Conservation (phyloP, 2,888 invertebrate genomes). For the Erebia epiphron region DNA sequence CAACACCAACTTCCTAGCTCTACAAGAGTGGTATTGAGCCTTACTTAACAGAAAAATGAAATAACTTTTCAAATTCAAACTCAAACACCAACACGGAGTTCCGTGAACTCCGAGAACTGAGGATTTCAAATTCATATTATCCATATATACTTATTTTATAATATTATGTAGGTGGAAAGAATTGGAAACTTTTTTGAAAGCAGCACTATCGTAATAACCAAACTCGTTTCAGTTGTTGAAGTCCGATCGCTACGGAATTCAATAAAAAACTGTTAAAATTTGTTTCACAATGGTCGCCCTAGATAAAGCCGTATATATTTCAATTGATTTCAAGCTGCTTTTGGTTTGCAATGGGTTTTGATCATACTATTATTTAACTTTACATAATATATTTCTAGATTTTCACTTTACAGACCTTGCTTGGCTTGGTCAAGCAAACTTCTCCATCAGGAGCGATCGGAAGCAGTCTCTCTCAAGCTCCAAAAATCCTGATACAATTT, state of each 20-base stretch:
- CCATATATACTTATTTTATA: too few species aligned
- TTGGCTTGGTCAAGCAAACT: too few species aligned
- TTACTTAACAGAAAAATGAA: too few species aligned
- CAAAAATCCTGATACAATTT: too few species aligned
- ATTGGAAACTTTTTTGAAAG: conserved; percentile 1
- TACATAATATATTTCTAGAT: background rate
- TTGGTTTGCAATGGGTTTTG: conserved; percentile 3
- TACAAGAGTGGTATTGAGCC: too few species aligned
- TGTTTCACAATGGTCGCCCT: conserved; percentile 5
- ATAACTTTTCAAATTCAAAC: too few species aligned
- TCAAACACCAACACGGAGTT: too few species aligned
- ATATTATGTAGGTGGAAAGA: background rate
- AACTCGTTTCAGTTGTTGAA: conserved; percentile 16
- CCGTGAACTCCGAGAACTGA: background rate
- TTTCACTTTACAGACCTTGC: too few species aligned
- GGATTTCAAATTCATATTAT: background rate
- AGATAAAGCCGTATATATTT: conserved; percentile 9
- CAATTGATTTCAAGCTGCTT: conserved; percentile 1
- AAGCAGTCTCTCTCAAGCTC: too few species aligned
- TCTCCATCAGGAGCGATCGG: too few species aligned
- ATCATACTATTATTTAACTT: background rate
- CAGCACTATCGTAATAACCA: conserved; percentile 17
- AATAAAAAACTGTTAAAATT: conserved; percentile 19
- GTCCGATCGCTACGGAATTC: conserved; percentile 10
- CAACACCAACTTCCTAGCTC: too few species aligned